These are phyloP conservation scores for Merluccius polli DNA, from an alignment of 2,797 vertebrate genomes.

Conservation along the genomic window DNA sequence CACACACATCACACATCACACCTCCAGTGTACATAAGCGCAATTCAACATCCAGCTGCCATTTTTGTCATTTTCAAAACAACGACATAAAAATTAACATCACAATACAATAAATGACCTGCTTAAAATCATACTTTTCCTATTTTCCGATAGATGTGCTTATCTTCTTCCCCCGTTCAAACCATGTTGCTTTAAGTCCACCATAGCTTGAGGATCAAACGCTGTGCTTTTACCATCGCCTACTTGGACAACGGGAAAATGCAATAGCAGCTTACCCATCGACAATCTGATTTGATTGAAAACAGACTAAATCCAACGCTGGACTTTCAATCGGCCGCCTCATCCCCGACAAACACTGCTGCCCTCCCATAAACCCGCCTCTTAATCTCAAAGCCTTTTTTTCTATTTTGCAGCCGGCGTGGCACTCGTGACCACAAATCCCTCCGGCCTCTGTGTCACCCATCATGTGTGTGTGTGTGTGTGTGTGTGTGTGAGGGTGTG, in stretches of 20 bases:
- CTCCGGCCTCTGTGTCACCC: conserved; percentile 29
- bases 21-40: neutral
- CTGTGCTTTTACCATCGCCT: neutral
- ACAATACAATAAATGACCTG: no score
- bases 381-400: conserved; percentile 74
- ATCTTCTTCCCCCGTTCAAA: neutral
- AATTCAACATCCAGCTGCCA: neutral
- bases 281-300: conserved; percentile 75
- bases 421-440: conserved; percentile 60
- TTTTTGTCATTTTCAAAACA: neutral
- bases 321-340: conserved; percentile 57
- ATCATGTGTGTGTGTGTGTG: conserved; percentile 10
- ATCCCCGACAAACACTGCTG: conserved; percentile 47
- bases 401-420: conserved; percentile 62
- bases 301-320: conserved; percentile 67
- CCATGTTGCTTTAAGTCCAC: neutral
- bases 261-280: conserved; percentile 52
- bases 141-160: neutral
- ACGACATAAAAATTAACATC: neutral
- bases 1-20: no score
- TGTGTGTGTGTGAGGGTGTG: conserved; percentile 4
- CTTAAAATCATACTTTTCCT: no score
- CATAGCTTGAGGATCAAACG: neutral
- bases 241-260: conserved; percentile 9
- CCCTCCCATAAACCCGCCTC: conserved; percentile 74